These are phyloP conservation scores for Linepithema humile DNA, from an alignment of 1,140 invertebrate species.

Conservation along the genomic window DNA sequence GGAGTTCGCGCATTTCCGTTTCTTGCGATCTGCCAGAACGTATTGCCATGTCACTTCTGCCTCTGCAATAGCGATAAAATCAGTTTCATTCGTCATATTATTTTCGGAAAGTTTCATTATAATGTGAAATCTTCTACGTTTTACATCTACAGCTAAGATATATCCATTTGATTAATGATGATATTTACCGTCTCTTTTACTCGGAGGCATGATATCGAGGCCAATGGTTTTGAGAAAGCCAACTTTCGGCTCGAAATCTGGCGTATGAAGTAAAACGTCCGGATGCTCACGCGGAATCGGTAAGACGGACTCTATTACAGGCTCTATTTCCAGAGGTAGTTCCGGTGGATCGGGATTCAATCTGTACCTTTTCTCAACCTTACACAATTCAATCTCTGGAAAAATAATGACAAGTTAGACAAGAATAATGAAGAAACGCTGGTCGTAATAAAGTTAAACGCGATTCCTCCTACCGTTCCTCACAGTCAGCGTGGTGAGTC, in stretches of 20 bases:
- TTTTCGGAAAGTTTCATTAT: conserved; percentile 18
- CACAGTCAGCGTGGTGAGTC: conserved; percentile 81
- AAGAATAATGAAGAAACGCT: neutral
- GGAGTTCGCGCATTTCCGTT: conserved; percentile 80
- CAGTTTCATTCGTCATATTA: neutral
- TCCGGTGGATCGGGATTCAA: conserved; percentile 80
- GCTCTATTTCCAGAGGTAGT: conserved; percentile 71
- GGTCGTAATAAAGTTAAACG: neutral
- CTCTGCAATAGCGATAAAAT: conserved; percentile 75
- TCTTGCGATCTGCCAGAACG: conserved; percentile 82
- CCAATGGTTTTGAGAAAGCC: conserved; percentile 81
- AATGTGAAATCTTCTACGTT: neutral
- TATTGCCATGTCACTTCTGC: conserved; percentile 83
- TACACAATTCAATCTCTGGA: conserved; percentile 78
- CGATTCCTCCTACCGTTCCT: conserved; percentile 78
- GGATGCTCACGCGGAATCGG: conserved; percentile 82
- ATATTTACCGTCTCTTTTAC: conserved; percentile 80
- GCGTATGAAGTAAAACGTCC: conserved; percentile 78
- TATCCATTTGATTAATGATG: neutral
- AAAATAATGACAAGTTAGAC: conserved; percentile 19
- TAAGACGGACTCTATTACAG: conserved; percentile 76
- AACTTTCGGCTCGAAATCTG: conserved; percentile 81
- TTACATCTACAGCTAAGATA: neutral
- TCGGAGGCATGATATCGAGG: conserved; percentile 81
- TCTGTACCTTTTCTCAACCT: conserved; percentile 79